These are phyloP conservation scores for Branchellion lobata DNA, from an alignment of 2,888 invertebrate species.

Conservation along the genomic window DNA sequence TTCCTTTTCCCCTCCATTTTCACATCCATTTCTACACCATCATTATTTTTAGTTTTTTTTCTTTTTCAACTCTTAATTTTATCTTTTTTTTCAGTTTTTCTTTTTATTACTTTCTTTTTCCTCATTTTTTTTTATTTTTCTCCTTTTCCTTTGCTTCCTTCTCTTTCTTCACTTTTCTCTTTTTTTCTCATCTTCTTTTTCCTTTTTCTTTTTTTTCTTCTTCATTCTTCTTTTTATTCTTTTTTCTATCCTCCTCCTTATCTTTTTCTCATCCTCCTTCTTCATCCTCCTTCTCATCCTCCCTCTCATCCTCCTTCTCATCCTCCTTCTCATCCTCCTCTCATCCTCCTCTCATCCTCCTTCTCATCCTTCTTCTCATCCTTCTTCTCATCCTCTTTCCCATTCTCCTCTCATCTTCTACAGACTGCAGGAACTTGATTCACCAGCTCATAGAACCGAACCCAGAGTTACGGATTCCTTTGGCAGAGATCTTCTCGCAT, in stretches of 20 bases:
- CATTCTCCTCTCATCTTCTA: constrained; percentile 30
- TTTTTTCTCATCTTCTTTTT: no score
- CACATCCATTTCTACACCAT: neutral
- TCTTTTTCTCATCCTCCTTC: no score
- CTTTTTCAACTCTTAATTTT: no score
- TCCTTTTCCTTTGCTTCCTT: no score
- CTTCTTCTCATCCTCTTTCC: neutral
- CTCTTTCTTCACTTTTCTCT: no score
- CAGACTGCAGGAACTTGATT: constrained; percentile 60
- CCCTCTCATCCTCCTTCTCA: no score
- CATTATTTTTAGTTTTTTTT: no score
- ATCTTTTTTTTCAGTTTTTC: no score
- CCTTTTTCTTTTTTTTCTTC: no score
- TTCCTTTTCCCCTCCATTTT: neutral
- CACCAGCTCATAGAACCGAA: constrained; percentile 60
- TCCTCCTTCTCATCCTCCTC: neutral
- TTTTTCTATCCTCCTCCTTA: neutral
- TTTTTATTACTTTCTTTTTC: no score
- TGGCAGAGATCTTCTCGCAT: constrained; percentile 59
- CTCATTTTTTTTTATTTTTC: constrained; percentile 48
- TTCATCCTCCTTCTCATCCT: no score
- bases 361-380: neutral
- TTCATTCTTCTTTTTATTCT: neutral
- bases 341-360: neutral
- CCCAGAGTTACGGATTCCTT: constrained; percentile 59